Evolutionary conservation across 2,797 vertebrate genomes (phyloP), one percentile per base, ranked within the genome.

Genomic region (Characodon lateralis): DNA sequence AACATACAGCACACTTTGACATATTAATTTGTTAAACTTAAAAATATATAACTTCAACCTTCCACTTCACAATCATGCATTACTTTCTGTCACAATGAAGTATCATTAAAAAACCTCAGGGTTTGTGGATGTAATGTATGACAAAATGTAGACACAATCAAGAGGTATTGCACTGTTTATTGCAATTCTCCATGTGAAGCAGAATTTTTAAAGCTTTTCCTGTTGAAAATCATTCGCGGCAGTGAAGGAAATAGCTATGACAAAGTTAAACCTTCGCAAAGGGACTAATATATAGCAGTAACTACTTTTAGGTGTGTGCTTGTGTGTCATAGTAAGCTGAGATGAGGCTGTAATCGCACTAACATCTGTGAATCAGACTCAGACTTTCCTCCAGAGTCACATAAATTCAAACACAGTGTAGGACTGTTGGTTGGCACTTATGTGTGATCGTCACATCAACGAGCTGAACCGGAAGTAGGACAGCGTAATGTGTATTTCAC

Each of bases 301-400:
- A 88, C 83, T 87, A 87, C 66, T 85, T 87, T 80, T 78, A 73
- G 76, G 56, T 39, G 63, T 78, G 53, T 78, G 82, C 76, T 82
- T 79, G 77, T 78, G 75, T 58, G 72, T 80, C 66, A 69, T 58
- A 41, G 78, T 85, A 83, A 86, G 59, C 74, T 61, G 80, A 89
- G 82, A 88, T 73, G 82, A 84, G 79, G 79, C 83, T 5, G 43
- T 88, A 82, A 91, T 91, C 56, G 1, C 83, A 81, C 86, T 79
- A 91, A 90, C 94, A 92, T 93, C 92, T 92, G 89, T 89, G 86
- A 85, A 79, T 90, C 73, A 72, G 77, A 84, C 77, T 93, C 89
- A 91, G 74, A 92, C 69, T 91, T 94, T 94, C 90, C 91, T 89
- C 87, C 2, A 0, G 78, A 84, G 72, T 82, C 83, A 73, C 76